Conservation (phyloP, 2,797 vertebrate species). For the Micromesistius poutassou region DNA sequence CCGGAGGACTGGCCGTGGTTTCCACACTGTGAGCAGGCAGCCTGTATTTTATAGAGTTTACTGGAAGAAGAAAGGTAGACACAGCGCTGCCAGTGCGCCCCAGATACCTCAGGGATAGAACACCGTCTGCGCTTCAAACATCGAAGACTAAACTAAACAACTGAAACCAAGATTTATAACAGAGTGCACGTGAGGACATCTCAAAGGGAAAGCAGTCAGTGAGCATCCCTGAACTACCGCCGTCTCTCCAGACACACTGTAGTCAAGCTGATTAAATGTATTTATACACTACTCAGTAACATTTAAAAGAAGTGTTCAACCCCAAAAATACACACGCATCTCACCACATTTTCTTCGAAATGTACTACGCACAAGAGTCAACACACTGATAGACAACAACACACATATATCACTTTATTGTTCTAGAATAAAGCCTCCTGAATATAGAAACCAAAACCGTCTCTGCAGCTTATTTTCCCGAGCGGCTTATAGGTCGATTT, state of each 20-base stretch:
- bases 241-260: not conserved
- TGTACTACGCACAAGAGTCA: not conserved
- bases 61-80: constrained; percentile 4
- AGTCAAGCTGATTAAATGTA: not conserved
- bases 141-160: constrained; percentile 8
- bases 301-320: not conserved
- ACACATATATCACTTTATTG: not conserved
- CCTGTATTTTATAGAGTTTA: constrained; percentile 21
- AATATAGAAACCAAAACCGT: too few relatives aligned
- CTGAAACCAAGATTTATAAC: constrained; percentile 14
- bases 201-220: not conserved
- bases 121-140: constrained; percentile 18
- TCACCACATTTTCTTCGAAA: constrained; percentile 10
- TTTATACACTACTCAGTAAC: not conserved
- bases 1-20: constrained; percentile 7
- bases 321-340: not conserved
- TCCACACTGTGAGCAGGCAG: constrained; percentile 26
- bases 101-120: constrained; percentile 26
- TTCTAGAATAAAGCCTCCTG: too few relatives aligned
- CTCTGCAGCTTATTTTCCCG: too few relatives aligned
- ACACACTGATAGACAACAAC: not conserved
- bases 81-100: constrained; percentile 13
- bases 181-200: constrained; percentile 1
- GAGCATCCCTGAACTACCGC: too few relatives aligned
- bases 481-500: too few relatives aligned